A percentile compares a stretch with the other conserved stretches of the same genome.
Conservation (phyloP, 2,888 invertebrate species). For the Nebria brevicollis region DNA sequence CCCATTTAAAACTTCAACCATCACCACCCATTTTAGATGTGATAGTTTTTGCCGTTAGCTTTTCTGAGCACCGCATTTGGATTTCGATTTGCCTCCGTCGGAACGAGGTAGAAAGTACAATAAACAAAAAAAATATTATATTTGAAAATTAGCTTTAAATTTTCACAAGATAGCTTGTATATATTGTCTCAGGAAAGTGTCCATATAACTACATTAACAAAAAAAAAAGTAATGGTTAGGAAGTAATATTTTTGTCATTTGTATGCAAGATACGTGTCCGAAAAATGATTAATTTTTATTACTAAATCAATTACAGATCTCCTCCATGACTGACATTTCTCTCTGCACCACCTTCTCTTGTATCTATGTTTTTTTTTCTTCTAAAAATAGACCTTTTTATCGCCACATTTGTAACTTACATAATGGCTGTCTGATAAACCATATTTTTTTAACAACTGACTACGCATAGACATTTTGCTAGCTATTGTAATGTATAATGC, state of each 20-base stretch:
- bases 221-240: constrained; percentile 44
- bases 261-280: constrained; percentile 40
- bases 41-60: constrained; percentile 53
- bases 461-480: too few relatives aligned
- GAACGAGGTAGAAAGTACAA: constrained; percentile 58
- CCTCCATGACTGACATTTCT: constrained; percentile 30
- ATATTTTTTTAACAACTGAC: not conserved
- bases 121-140: constrained; percentile 51
- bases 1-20: constrained; percentile 7
- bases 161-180: constrained; percentile 54
- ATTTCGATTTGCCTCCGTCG: constrained; percentile 51
- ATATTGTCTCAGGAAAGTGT: constrained; percentile 55
- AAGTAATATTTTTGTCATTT: constrained; percentile 49
- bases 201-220: constrained; percentile 43
- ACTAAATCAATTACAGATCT: constrained; percentile 27
- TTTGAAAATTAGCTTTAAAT: constrained; percentile 56
- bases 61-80: constrained; percentile 56
- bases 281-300: constrained; percentile 14
- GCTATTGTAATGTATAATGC: too few relatives aligned
- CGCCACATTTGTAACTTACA: not conserved
- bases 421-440: not conserved
- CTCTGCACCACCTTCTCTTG: constrained; percentile 11
- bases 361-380: not conserved
- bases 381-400: not conserved
- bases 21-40: constrained; percentile 51